Conservation (phyloP, 2,113 vertebrate genomes). For the Ochotona curzoniae region DNA sequence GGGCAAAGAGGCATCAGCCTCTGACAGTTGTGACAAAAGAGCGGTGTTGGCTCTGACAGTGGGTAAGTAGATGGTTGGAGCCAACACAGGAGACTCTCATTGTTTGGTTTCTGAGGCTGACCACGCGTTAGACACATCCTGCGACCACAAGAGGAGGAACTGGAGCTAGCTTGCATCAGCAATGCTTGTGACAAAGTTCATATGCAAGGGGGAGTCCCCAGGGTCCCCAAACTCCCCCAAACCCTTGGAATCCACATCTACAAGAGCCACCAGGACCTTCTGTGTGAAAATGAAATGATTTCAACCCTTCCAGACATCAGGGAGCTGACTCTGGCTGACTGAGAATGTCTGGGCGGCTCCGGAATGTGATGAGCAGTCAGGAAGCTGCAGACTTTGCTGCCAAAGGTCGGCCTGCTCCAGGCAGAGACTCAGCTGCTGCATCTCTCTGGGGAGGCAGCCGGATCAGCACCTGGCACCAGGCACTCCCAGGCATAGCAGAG, state of each 20-base stretch:
- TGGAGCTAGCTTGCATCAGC: constrained; percentile 97
- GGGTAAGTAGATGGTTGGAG: constrained; percentile 97
- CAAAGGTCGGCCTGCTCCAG: too few species aligned
- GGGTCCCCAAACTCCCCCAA: constrained; percentile 97
- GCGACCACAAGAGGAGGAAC: constrained; percentile 99
- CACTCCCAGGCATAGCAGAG: too few species aligned
- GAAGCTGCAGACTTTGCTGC: too few species aligned
- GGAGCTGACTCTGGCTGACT: constrained; percentile 93
- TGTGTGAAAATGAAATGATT: constrained; percentile 98
- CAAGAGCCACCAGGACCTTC: constrained; percentile 96
- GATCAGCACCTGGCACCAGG: too few species aligned
- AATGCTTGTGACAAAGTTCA: constrained; percentile 98
- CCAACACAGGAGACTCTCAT: constrained; percentile 97
- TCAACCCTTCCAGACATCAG: constrained; percentile 97
- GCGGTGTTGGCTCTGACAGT: constrained; percentile 96
- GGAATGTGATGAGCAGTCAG: too few species aligned
- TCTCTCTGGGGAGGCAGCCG: too few species aligned
- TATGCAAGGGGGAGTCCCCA: constrained; percentile 97
- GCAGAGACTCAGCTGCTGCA: too few species aligned
- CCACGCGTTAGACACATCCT: constrained; percentile 97
- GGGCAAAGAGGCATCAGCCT: constrained; percentile 98
- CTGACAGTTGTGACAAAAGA: constrained; percentile 95
- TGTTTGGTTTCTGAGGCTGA: constrained; percentile 96
- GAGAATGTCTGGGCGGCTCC: constrained; percentile 73
- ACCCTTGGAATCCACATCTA: constrained; percentile 99